These are phyloP conservation scores for Hephaestus fuliginosus DNA, from an alignment of 2,797 vertebrate species.

Conservation along the genomic window DNA sequence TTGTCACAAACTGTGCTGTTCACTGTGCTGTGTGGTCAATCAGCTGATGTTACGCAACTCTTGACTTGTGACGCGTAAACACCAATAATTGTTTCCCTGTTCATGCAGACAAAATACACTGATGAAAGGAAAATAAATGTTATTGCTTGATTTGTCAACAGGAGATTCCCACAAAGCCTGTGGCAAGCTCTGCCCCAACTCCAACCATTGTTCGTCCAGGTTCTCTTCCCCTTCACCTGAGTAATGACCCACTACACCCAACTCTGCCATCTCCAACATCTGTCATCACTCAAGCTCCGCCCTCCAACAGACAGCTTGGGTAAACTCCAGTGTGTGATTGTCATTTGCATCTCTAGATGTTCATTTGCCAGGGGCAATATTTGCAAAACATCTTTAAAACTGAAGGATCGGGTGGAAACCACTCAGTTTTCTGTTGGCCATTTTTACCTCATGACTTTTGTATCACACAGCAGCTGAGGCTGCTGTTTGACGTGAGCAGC, in stretches of 20 bases:
- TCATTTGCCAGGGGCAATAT: background rate
- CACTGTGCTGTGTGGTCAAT: background rate
- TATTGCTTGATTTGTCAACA: conserved; percentile 68
- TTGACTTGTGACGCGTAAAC: background rate
- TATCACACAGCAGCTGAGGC: background rate
- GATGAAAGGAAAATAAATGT: background rate
- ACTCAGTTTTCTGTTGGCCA: no score
- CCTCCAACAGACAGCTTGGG: conserved; percentile 95
- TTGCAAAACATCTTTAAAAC: conserved; percentile 11
- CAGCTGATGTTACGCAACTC: background rate
- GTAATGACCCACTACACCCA: conserved; percentile 92
- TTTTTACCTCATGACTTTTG: background rate
- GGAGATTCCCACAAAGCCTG: conserved; percentile 89
- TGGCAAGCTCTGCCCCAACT: conserved; percentile 91
- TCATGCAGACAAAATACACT: background rate
- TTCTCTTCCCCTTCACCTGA: conserved; percentile 94
- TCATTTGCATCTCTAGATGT: conserved; percentile 16
- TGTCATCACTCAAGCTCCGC: conserved; percentile 97
- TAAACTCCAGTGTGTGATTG: conserved; percentile 74
- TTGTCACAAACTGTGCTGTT: background rate
- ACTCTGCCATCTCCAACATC: conserved; percentile 98
- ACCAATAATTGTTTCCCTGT: background rate
- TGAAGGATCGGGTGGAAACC: no score
- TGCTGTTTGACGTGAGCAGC: background rate
- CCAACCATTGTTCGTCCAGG: conserved; percentile 96